phyloP scores from a whole-genome alignment of 2,113 vertebrate species.

The Percina caprodes region DNA sequence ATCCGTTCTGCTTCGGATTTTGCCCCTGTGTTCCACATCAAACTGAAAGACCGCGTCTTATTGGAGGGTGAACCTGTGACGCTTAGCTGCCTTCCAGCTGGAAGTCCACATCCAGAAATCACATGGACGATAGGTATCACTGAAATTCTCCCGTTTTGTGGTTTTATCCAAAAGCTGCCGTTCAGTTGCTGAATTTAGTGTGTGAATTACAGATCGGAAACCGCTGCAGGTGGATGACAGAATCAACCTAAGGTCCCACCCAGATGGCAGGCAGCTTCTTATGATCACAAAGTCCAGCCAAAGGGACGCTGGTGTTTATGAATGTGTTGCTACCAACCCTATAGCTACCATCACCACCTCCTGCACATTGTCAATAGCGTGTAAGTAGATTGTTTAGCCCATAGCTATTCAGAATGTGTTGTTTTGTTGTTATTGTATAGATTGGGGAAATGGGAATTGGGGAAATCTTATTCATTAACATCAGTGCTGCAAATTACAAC shows the following conservation, averaged over 20 bases:
- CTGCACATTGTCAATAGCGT: conserved; percentile 90
- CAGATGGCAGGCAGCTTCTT: conserved; percentile 93
- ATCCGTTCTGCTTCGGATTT: conserved; percentile 90
- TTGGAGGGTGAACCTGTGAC: conserved; percentile 92
- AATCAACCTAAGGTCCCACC: conserved; percentile 87
- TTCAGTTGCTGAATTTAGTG: background rate
- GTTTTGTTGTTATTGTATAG: background rate
- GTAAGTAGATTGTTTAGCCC: conserved; percentile 81
- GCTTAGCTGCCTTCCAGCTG: conserved; percentile 92
- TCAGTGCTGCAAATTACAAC: background rate
- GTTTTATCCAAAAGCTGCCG: background rate
- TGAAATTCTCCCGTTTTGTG: background rate
- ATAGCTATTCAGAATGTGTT: background rate
- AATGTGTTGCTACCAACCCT: conserved; percentile 90
- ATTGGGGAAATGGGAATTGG: background rate
- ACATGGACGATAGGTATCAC: conserved; percentile 92
- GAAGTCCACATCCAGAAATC: conserved; percentile 90
- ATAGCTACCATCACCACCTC: conserved; percentile 91
- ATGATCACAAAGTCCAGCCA: conserved; percentile 86
- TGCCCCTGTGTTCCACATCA: conserved; percentile 95
- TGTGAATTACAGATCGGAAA: conserved; percentile 85
- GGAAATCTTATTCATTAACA: background rate
- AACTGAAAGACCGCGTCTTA: conserved; percentile 93
- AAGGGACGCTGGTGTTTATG: conserved; percentile 90
- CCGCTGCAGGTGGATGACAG: conserved; percentile 83